Base-by-base conservation (phyloP, 2,797 vertebrate species). In the Chanos chanos region DNA sequence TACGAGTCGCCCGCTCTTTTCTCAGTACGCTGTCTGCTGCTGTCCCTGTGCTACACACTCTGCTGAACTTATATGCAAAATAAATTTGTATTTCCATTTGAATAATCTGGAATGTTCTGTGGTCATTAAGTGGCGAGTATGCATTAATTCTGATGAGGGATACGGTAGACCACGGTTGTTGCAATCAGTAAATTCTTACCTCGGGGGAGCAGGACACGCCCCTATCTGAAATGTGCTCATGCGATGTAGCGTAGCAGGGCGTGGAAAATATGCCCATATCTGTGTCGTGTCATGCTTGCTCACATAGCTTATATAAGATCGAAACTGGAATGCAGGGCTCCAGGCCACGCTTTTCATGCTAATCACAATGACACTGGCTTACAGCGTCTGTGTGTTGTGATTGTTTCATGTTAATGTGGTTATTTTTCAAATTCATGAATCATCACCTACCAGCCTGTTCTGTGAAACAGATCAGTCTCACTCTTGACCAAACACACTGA, bases 1-100 rank as follows among this genome's bases (percentile, higher is more conserved):
- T 94, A 89, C 1, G 2, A 4, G 2, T 12, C 3, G 37, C 9
- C 19, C n/a, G n/a, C n/a, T n/a, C n/a, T n/a, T n/a, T n/a, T n/a
- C n/a, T n/a, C n/a, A n/a, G n/a, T n/a, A n/a, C n/a, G n/a, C n/a
- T n/a, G n/a, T n/a, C n/a, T n/a, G n/a, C n/a, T n/a, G n/a, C n/a
- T n/a, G n/a, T n/a, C n/a, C n/a, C n/a, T n/a, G n/a, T n/a, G n/a
- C n/a, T n/a, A n/a, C n/a, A n/a, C n/a, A n/a, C n/a, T n/a, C n/a
- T n/a, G n/a, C n/a, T n/a, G n/a, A n/a, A n/a, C n/a, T n/a, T n/a
- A n/a, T n/a, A n/a, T n/a, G n/a, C n/a, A n/a, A n/a, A n/a, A n/a
- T n/a, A n/a, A n/a, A n/a, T n/a, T n/a, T n/a, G n/a, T n/a, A n/a
- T n/a, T n/a, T n/a, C n/a, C 3, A 30, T 25, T 13, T n/a, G 25